These are phyloP conservation scores for Calephelis nemesis DNA, from an alignment of 1,140 invertebrate species.

Conservation along the genomic window DNA sequence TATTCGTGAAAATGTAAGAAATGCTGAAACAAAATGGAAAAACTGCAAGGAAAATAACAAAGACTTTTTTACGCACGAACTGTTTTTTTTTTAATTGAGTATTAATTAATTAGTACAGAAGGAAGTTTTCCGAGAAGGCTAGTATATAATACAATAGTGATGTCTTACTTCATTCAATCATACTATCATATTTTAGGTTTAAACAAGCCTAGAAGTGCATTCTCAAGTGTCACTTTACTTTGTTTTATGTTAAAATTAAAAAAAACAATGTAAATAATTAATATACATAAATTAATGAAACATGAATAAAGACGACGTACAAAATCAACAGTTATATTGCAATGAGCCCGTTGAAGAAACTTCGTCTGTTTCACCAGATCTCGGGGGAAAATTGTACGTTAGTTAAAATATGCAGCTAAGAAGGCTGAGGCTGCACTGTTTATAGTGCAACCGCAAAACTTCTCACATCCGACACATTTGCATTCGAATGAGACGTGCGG, in stretches of 20 bases:
- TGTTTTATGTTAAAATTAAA: not conserved
- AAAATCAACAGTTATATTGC: not conserved
- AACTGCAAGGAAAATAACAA: no score
- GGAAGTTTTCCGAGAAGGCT: no score
- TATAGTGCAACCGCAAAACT: constrained; percentile 27
- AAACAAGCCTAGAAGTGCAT: no score
- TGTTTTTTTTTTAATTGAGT: no score
- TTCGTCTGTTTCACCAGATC: not conserved
- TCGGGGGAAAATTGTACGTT: constrained; percentile 6
- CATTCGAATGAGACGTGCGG: constrained; percentile 9
- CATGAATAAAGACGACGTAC: not conserved
- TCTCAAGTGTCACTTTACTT: no score
- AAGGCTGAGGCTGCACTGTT: constrained; percentile 16
- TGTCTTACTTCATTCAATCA: no score
- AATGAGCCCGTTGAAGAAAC: not conserved
- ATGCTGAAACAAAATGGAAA: no score
- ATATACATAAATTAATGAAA: not conserved
- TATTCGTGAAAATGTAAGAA: no score
- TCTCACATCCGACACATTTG: constrained; percentile 29
- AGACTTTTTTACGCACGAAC: no score
- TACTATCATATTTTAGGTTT: no score
- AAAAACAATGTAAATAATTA: not conserved
- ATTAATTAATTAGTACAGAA: no score
- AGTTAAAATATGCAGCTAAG: constrained; percentile 26
- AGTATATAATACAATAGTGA: no score